phyloP scores from a whole-genome alignment of 2,797 vertebrate genomes.

The Nyctalus aviator region DNA sequence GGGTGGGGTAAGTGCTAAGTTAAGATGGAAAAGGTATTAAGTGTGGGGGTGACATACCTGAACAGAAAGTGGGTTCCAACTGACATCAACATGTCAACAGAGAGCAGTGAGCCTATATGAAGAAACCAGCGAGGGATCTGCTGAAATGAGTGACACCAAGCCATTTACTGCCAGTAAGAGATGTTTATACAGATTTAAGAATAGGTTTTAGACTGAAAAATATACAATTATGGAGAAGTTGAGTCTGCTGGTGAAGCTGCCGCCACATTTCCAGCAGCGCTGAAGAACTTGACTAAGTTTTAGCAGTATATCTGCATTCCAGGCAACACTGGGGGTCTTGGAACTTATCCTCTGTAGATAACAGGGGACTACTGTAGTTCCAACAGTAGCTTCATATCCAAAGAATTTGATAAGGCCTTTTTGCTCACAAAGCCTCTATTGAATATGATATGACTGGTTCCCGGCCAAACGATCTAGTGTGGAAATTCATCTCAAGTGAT shows the following conservation, averaged over 20 bases:
- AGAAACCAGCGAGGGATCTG: neutral
- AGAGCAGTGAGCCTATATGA: neutral
- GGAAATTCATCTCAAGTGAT: conserved; percentile 46
- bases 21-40: neutral
- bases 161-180: neutral
- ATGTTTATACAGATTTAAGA: neutral
- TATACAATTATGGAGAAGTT: neutral
- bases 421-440: conserved; percentile 9
- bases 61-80: neutral
- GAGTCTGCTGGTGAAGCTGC: neutral
- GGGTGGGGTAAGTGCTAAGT: neutral
- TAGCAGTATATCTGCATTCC: neutral
- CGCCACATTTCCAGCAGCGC: neutral
- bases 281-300: neutral
- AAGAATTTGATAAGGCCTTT: conserved; percentile 52
- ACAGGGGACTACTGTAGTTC: neutral
- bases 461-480: neutral
- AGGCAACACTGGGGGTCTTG: neutral
- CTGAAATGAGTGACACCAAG: neutral
- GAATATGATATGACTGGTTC: conserved; percentile 53
- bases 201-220: neutral
- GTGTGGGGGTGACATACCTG: neutral
- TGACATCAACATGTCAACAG: neutral
- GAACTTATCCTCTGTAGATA: neutral
- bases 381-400: conserved; percentile 33